Evolutionary conservation across 2,113 vertebrate genomes (phyloP), one percentile per base, ranked within the genome.

Genomic region (Corythoichthys haematopterus): DNA sequence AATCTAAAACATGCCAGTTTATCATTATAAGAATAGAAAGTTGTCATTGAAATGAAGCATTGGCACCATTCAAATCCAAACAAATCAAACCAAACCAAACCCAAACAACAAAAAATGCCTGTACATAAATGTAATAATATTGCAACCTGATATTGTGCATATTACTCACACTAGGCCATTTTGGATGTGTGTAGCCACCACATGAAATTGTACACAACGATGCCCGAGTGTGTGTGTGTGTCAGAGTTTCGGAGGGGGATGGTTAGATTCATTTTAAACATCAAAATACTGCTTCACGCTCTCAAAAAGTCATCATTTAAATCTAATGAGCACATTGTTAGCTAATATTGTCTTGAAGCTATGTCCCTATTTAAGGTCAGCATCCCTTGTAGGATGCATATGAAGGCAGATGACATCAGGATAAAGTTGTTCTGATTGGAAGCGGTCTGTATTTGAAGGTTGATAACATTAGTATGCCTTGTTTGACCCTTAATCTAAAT

Each of bases 141-240:
- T 92, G 91, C 87, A 91, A 91, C 90, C 90, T 92, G 90, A 92
- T 91, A 91, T 90, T 91, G 86, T 91, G 90, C 88, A 92, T 91
- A 91, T 86, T 87, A 88, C 84, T 89, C 74, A 82, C 85, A 85
- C 55, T 12, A 57, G 55, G 55, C 53, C 12, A 35, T 36, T 56
- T 12, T 35, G 53, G 2, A 36, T 68, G 37, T 72, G 59, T 67
- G 47, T 10, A 14, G 33, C 55, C 55, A 36, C 20, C 28, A 36
- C 55, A 36, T 36, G 20, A 55, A 20, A 55, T 55, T 11, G 33
- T 14, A 36, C 33, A 14, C 33, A 36, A 57, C 28, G 2, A 13
- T 75, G 14, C 71, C 47, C 66, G 62, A 53, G 66, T 67, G 48
- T 52, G 63, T 16, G 55, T 28, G 55, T 62, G 67, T 51, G 38